A percentile compares a stretch with the other conserved stretches of the same genome.
phyloP scores from a whole-genome alignment of 1,140 invertebrate genomes.

The Steinernema feltiae region DNA sequence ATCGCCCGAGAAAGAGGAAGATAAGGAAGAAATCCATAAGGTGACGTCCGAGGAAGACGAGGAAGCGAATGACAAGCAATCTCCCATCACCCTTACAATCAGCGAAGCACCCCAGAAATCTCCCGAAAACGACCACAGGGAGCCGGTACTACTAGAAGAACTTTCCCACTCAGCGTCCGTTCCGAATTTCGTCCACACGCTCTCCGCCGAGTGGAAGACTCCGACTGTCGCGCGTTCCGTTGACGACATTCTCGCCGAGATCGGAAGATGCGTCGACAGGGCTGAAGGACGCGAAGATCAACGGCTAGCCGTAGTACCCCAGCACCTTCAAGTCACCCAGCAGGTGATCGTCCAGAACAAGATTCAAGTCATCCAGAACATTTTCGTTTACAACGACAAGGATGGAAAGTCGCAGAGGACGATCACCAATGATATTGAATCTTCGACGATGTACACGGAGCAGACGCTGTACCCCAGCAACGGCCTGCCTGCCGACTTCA shows the following conservation, averaged over 20 bases:
- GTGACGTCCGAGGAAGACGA: too few relatives aligned
- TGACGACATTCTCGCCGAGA: neutral
- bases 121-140: neutral
- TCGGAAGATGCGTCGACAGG: neutral
- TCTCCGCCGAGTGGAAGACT: neutral
- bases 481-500: too few relatives aligned
- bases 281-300: neutral
- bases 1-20: too few relatives aligned
- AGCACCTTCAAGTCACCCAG: neutral
- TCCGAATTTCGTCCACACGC: neutral
- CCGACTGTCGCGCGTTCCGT: neutral
- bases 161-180: neutral
- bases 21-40: too few relatives aligned
- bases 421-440: neutral
- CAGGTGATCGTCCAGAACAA: too few relatives aligned
- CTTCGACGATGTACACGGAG: too few relatives aligned
- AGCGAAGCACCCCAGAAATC: neutral
- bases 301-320: neutral
- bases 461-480: too few relatives aligned
- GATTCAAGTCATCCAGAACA: too few relatives aligned
- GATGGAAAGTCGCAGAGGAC: neutral
- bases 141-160: neutral
- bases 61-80: too few relatives aligned
- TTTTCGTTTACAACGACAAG: neutral
- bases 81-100: too few relatives aligned